phyloP scores from a whole-genome alignment of 1,140 invertebrate genomes.

The Brachystomella parvula region DNA sequence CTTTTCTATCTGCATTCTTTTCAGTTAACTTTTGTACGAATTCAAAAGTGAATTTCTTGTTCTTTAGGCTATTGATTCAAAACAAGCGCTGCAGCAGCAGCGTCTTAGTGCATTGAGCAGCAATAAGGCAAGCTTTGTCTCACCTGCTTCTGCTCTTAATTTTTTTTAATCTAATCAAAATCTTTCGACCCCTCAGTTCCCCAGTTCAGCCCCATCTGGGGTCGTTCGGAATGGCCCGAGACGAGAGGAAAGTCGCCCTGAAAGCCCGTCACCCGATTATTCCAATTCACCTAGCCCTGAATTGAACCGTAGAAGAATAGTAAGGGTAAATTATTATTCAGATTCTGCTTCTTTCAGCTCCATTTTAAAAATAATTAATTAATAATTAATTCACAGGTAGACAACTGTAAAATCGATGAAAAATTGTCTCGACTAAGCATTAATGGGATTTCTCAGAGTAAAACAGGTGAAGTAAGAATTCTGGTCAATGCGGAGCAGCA shows the following conservation, averaged over 20 bases:
- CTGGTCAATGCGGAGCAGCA: slow-evolving; percentile 6
- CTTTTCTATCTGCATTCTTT: background rate
- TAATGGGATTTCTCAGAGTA: no score
- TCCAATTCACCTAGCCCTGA: slow-evolving; percentile 40
- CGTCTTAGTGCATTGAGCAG: background rate
- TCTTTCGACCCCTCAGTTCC: background rate
- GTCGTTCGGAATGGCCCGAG: background rate
- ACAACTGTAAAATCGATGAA: background rate
- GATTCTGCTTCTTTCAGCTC: slow-evolving; percentile 55
- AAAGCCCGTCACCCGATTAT: slow-evolving; percentile 43
- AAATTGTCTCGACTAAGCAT: slow-evolving; percentile 19
- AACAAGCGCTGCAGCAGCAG: background rate
- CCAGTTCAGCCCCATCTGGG: background rate
- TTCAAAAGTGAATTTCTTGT: background rate
- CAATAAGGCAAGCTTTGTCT: no score
- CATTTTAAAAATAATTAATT: slow-evolving; percentile 53
- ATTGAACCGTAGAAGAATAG: slow-evolving; percentile 48
- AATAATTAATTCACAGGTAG: background rate
- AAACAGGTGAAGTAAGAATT: slow-evolving; percentile 26
- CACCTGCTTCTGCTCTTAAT: no score
- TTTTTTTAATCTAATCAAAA: background rate
- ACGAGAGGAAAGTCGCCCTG: slow-evolving; percentile 22
- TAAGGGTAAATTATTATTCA: slow-evolving; percentile 58
- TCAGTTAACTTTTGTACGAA: background rate
- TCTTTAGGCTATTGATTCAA: background rate